phyloP scores from a whole-genome alignment of 2,113 vertebrate genomes.

The Phyllostomus discolor region DNA sequence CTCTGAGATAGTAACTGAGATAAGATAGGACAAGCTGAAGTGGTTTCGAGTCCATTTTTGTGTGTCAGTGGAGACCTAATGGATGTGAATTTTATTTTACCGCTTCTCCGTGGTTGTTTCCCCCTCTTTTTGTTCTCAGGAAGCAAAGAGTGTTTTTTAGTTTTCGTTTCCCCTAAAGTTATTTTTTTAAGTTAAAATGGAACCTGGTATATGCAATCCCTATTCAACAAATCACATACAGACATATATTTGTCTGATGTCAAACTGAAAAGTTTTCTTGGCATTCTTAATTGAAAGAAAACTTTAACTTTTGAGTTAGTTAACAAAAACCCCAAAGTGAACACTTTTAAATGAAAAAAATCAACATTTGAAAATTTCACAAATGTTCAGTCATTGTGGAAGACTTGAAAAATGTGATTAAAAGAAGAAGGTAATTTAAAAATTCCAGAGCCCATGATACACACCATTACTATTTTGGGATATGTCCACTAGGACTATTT shows the following conservation, averaged over 20 bases:
- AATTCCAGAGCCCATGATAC: background rate
- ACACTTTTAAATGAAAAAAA: slow-evolving; percentile 1
- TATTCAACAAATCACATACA: background rate
- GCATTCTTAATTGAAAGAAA: background rate
- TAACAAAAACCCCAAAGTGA: background rate
- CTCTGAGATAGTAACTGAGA: slow-evolving; percentile 4
- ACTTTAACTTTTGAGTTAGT: slow-evolving; percentile 1
- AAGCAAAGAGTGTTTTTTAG: background rate
- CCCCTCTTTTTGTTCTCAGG: background rate
- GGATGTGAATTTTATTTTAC: background rate
- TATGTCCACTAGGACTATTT: background rate
- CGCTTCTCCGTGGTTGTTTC: slow-evolving; percentile 16
- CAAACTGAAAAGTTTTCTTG: background rate
- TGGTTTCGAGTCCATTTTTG: background rate
- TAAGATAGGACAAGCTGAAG: background rate
- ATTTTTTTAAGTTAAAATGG: background rate
- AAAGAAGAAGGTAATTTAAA: background rate
- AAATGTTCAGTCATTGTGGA: background rate
- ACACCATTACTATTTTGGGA: background rate
- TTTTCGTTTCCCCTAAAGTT: background rate
- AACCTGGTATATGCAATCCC: background rate
- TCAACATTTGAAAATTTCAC: background rate
- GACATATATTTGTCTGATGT: background rate
- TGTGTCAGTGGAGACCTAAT: background rate
- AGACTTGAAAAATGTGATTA: slow-evolving; percentile 27